A percentile compares a stretch with the other conserved stretches of the same genome.
phyloP scores from a whole-genome alignment of 1,140 invertebrate genomes.

The Zaprionus camerounensis region DNA sequence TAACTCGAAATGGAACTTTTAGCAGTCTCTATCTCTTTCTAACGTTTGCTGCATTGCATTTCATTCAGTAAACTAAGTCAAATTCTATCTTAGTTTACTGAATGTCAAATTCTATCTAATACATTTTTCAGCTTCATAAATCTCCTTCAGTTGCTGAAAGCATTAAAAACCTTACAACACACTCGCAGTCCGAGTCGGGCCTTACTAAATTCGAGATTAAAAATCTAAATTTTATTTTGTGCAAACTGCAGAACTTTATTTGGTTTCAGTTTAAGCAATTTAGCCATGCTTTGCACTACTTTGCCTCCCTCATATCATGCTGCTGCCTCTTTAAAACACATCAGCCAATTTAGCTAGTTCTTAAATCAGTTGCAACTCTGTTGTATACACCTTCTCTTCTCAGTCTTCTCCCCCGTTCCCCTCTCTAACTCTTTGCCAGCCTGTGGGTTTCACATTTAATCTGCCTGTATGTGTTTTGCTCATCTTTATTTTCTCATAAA shows the following conservation, averaged over 20 bases:
- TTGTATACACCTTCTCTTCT: background rate
- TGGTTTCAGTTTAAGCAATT: background rate
- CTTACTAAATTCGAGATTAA: too few species aligned
- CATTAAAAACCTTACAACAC: background rate
- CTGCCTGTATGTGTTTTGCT: slow-evolving; percentile 9
- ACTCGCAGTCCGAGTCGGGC: background rate
- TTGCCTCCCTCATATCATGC: background rate
- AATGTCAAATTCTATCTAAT: too few species aligned
- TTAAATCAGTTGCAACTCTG: slow-evolving; percentile 3
- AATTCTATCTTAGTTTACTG: too few species aligned
- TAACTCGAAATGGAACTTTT: too few species aligned
- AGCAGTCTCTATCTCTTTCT: too few species aligned
- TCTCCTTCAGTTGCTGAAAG: too few species aligned
- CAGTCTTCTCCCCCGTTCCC: too few species aligned
- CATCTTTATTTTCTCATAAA: slow-evolving; percentile 24
- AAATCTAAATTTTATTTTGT: background rate
- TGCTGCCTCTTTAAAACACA: background rate
- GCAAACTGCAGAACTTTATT: background rate
- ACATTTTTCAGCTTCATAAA: too few species aligned
- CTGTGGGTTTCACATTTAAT: slow-evolving; percentile 10
- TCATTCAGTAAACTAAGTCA: too few species aligned
- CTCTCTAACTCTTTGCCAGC: background rate
- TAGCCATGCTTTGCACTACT: background rate
- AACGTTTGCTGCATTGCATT: too few species aligned
- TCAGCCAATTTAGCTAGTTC: background rate